Base-by-base conservation (phyloP, 2,113 vertebrate genomes). In the Orthochromis malagaraziensis region DNA sequence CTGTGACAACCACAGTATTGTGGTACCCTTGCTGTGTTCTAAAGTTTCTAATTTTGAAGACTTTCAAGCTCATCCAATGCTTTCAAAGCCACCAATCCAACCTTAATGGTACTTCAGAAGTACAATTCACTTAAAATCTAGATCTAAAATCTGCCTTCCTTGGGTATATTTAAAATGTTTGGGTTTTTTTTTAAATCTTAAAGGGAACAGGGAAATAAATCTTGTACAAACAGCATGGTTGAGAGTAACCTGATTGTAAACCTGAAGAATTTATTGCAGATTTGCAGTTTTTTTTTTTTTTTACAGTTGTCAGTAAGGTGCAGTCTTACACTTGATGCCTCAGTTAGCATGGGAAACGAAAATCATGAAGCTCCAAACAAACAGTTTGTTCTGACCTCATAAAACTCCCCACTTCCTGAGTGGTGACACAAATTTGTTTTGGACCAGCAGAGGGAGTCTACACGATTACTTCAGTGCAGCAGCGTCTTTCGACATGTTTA, bases 401-500 rank as follows among this genome's bases (percentile, higher is more conserved):
- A 13, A 75, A 81, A 54, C 60, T 79, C 33, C 3, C 42, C 54
- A 82, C 87, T 85, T 91, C 87, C 87, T 93, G 57, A 68, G n/a
- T 14, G 14, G 21, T 65, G n/a, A 79, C 53, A 79, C 4, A 10
- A 26, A 19, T 82, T 17, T 85, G 2, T 21, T 65, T 55, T 81
- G 54, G 47, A 84, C 5, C 13, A 40, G 17, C 21, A 29, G 24
- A 14, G 21, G 47, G 3, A 84, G 63, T 68, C 45, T 26, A 11
- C n/a, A 26, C 3, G 2, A 5, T 7, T 3, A 35, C n/a, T 42
- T 47, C 45, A 19, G 54, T 65, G 31, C 26, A 86, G 33, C 33
- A 80, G 9, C 9, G 9, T 75, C 40, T 89, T 11, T 29, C 6
- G 3, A 9, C 9, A n/a, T 31, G 11, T 81, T 79, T 91, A 99